These are phyloP conservation scores for Siniperca chuatsi DNA, from an alignment of 2,113 vertebrate genomes.

Conservation along the genomic window DNA sequence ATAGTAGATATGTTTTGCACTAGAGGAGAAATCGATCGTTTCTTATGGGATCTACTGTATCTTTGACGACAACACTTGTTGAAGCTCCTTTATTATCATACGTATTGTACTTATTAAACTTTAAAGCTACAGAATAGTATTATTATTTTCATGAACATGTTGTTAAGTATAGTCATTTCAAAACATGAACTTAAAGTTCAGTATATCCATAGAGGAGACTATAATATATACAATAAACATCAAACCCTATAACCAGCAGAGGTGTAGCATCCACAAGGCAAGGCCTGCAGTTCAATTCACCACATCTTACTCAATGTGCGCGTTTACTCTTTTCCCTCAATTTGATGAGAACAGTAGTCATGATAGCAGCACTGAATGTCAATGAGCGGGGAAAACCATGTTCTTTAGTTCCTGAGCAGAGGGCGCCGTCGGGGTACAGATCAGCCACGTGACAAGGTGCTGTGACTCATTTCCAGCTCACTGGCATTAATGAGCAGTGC, in stretches of 20 bases:
- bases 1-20: background rate
- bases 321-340: constrained; percentile 62
- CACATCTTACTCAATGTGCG: constrained; percentile 19
- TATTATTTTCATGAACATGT: background rate
- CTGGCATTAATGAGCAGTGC: constrained; percentile 79
- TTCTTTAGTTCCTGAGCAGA: constrained; percentile 64
- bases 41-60: background rate
- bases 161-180: constrained; percentile 3
- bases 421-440: constrained; percentile 55
- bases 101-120: background rate
- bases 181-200: background rate
- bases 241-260: constrained; percentile 6
- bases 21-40: background rate
- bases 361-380: constrained; percentile 69
- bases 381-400: constrained; percentile 58
- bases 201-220: background rate
- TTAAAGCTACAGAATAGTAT: background rate
- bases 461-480: constrained; percentile 80
- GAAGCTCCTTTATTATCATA: background rate
- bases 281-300: constrained; percentile 10
- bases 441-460: constrained; percentile 69
- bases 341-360: constrained; percentile 65
- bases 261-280: background rate
- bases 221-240: background rate
- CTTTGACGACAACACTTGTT: background rate